Base-by-base conservation (phyloP, 2,113 vertebrate genomes). In the Sminthopsis crassicaudata region DNA sequence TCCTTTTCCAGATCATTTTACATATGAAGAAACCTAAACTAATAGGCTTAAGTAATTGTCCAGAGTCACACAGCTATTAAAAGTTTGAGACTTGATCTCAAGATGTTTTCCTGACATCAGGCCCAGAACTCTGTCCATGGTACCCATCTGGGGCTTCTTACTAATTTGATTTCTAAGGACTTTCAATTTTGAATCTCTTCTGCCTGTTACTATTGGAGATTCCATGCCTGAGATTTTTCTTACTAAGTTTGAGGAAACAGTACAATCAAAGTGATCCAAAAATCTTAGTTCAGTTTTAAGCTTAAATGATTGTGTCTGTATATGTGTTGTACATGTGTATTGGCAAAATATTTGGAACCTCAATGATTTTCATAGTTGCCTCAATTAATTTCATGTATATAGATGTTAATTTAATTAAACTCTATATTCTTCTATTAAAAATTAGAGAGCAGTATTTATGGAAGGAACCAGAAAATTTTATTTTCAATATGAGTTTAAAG, bases 391-490 rank as follows among this genome's bases (percentile, higher is more conserved):
- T 95, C 94, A 53, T 96, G 93, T 93, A 76, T 91, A 76, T 91
- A 93, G 23, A 27, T 90, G 84, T 95, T 94, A 90, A 92, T 95
- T 95, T 93, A 93, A 94, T 97, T 96, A 96, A 97, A 88, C 50
- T 92, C 52, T 36, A 96, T 23, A 93, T 30, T 54, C 55, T 91
- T 23, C 27, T 60, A 91, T 84, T 89, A 91, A 90, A 67, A 60
- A 90, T 12, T 89, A 46, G 19, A 91, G n/a, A 95, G 91, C 14
- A 42, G 25, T 96, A 5, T 88, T 95, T 93, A n/a, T 92, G 26
- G 46, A 46, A 50, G 46, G 27, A 90, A 90, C 89, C 19, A 26
- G n/a, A 91, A 26, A 95, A 93, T 1, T 48, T 4, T 91, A 67
- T 93, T 2, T 53, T 91, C 90, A 60, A 30, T 24, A 12, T 26